phyloP scores from a whole-genome alignment of 2,797 vertebrate species.

The Morus bassanus region DNA sequence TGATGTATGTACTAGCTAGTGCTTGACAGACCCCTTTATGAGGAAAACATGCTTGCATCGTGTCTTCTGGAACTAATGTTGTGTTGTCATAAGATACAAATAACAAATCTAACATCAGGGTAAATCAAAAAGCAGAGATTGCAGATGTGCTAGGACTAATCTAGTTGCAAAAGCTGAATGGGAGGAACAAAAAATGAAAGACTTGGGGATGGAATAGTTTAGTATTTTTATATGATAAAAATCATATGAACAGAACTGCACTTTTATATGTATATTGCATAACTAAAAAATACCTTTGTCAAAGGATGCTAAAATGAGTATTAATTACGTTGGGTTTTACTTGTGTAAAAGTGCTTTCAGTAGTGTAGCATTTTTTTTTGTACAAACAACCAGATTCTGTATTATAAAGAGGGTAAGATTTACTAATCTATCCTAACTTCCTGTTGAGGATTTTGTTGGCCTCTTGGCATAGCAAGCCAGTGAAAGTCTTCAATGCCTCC shows the following conservation, averaged over 20 bases:
- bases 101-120: background rate
- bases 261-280: background rate
- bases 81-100: background rate
- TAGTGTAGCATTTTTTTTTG: background rate
- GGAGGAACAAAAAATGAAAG: background rate
- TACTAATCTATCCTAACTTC: background rate
- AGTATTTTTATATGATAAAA: background rate
- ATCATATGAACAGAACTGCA: rapidly evolving
- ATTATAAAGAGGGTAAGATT: background rate
- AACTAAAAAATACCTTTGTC: background rate
- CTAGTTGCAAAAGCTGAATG: background rate
- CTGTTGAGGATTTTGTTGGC: background rate
- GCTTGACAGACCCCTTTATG: background rate
- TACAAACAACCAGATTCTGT: background rate
- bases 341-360: too few species aligned
- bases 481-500: background rate
- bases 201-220: background rate
- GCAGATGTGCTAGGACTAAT: background rate
- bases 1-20: background rate
- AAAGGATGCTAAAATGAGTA: background rate
- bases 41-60: background rate
- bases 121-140: background rate
- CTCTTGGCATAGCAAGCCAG: background rate
- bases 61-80: background rate
- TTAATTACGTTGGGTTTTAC: background rate